A percentile compares a stretch with the other conserved stretches of the same genome.
These are phyloP conservation scores for Plebejus melissa DNA, from an alignment of 2,888 invertebrate species.

Conservation along the genomic window DNA sequence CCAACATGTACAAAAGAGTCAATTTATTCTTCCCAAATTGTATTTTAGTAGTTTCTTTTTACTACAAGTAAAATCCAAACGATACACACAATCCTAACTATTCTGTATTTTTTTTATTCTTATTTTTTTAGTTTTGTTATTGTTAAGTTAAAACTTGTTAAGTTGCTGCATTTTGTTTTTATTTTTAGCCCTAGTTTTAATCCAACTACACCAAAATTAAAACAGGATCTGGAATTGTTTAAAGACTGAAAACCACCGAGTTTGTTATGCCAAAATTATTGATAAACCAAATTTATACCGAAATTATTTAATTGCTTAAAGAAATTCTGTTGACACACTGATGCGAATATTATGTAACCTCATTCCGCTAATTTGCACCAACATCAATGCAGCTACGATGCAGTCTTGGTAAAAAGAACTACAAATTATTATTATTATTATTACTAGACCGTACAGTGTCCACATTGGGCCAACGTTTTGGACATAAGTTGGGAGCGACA, in stretches of 20 bases:
- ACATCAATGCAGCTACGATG: not conserved
- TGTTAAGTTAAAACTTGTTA: not conserved
- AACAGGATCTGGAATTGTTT: slow-evolving; percentile 28
- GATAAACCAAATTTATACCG: slow-evolving; percentile 46
- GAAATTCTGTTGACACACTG: not conserved
- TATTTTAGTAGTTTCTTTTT: slow-evolving; percentile 30
- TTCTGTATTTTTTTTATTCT: not conserved
- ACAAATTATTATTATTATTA: too few relatives aligned
- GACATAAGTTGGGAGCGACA: too few relatives aligned
- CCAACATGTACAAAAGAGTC: slow-evolving; percentile 73
- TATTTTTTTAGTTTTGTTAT: not conserved
- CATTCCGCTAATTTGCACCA: not conserved
- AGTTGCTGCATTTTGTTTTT: not conserved
- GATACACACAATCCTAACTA: not conserved
- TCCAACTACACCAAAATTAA: slow-evolving; percentile 15
- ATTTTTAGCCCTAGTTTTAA: slow-evolving; percentile 8
- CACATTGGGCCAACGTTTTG: too few relatives aligned
- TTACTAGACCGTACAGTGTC: too few relatives aligned
- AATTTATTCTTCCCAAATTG: slow-evolving; percentile 63
- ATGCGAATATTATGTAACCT: not conserved
- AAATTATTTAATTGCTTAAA: slow-evolving; percentile 34
- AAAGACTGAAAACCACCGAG: slow-evolving; percentile 54
- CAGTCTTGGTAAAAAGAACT: not conserved
- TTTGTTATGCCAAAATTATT: slow-evolving; percentile 51
- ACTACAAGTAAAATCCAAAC: not conserved